These are phyloP conservation scores for Circaetus cinerascens DNA, from an alignment of 2,113 vertebrate species.

Conservation along the genomic window DNA sequence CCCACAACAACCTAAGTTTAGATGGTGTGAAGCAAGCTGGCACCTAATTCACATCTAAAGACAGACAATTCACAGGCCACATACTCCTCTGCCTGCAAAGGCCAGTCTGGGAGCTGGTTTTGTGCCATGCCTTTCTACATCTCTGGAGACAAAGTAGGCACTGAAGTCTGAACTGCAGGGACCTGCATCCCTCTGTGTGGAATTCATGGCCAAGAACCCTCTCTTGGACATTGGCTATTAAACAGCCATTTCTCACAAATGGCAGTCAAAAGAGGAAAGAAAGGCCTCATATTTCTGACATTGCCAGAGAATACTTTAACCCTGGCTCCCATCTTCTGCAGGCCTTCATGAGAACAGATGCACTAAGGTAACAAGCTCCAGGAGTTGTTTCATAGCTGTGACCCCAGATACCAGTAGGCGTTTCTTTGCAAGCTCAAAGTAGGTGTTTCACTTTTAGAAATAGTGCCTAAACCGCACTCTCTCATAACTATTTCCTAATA, in stretches of 20 bases:
- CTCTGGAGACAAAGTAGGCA: background rate
- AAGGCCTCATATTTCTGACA: background rate
- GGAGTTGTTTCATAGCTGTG: background rate
- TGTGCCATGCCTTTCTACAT: background rate
- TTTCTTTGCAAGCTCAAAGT: background rate
- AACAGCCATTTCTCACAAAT: background rate
- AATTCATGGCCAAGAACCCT: background rate
- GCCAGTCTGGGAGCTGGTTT: background rate
- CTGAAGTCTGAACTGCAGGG: background rate
- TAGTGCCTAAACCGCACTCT: background rate
- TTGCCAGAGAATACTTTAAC: background rate
- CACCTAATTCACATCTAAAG: background rate
- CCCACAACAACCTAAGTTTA: background rate
- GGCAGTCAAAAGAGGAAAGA: background rate
- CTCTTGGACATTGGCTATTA: background rate
- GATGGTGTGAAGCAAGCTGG: background rate
- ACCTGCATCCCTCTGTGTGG: background rate
- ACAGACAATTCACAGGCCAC: background rate
- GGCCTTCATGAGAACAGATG: background rate
- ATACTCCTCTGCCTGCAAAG: background rate
- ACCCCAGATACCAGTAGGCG: background rate
- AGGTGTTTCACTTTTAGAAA: background rate
- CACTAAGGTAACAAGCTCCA: background rate
- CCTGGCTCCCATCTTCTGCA: background rate
- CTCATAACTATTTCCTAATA: background rate